Evolutionary conservation across 1,140 invertebrate genomes (phyloP).

Genomic region (Orius laevigatus): DNA sequence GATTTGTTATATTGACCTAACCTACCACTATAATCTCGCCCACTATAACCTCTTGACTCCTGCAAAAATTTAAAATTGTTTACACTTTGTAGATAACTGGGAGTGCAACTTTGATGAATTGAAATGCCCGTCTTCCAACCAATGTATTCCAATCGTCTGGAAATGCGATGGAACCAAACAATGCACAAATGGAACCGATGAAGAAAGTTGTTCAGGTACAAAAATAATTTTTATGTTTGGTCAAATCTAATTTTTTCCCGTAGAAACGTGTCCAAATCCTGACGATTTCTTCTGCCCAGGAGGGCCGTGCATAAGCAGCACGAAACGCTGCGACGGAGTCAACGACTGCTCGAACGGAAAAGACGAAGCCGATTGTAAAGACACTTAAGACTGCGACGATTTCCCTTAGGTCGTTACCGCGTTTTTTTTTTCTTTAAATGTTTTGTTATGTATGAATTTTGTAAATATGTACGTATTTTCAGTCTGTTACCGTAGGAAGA

Average conservation of each 20-base stretch:
- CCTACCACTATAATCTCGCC: too few species aligned
- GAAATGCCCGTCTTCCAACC: conserved; percentile 29
- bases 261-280: background rate
- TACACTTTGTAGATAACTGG: conserved; percentile 29
- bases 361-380: conserved; percentile 39
- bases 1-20: too few species aligned
- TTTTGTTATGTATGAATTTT: conserved; percentile 39
- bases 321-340: conserved; percentile 40
- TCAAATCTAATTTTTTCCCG: background rate
- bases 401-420: conserved; percentile 27
- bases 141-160: conserved; percentile 40
- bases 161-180: conserved; percentile 49
- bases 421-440: conserved; percentile 35
- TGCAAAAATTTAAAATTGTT: conserved; percentile 3
- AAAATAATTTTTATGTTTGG: background rate
- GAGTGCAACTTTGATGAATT: conserved; percentile 40
- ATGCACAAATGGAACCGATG: conserved; percentile 45
- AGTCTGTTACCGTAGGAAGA: conserved; percentile 39
- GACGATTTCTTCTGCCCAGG: conserved; percentile 38
- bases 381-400: conserved; percentile 38
- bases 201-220: conserved; percentile 34
- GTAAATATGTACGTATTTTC: conserved; percentile 36
- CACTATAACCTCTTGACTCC: too few species aligned
- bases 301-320: conserved; percentile 35
- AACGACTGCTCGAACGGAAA: conserved; percentile 45